Base-by-base conservation (phyloP, 2,888 invertebrate genomes). In the Meiosimyza platycephala region DNA sequence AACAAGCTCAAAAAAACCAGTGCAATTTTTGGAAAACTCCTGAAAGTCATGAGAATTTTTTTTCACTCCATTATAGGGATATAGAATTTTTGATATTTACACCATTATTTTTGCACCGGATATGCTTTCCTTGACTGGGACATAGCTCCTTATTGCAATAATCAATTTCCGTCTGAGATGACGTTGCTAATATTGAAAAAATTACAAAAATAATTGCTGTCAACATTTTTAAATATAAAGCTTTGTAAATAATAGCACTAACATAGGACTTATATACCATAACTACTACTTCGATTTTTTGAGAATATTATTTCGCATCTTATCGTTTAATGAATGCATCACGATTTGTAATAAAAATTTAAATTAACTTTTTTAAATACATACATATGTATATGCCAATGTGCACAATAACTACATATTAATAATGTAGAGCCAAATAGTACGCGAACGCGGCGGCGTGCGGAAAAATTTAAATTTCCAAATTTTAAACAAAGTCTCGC, bases 81-180 rank as follows among this genome's bases (percentile, higher is more conserved):
- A 28, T 28, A 28, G 3, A 28, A 4, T 28, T 28, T 3, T 3
- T 28, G 28, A 2, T 6, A 48, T 64, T 54, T 73, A 78, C 77
- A 22, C 76, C 76, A 18, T 64, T 71, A 60, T 75, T 75, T 57
- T 71, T 66, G 55, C 77, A 78, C 28, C 70, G 73, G 22, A 78
- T 73, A 66, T 78, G 78, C 33, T 40, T 62, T 22, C 78, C 78
- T 67, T 78, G 78, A 71, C 69, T 65, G 1, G 78, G 78, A 71
- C 78, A 78, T 72, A 76, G 57, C 16, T 68, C 1, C 40, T 6
- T 40, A 60, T 75, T 66, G 40, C 78, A 78, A 55, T 68, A 76
- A 52, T 78, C 73, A 5, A 75, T 59, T 13, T 55, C 54, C 1
- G 28, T 57, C 22, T 12, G 2, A 11, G 22, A 1, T 57, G 57